Base-by-base conservation (phyloP, 2,113 vertebrate genomes). In the Takifugu flavidus region DNA sequence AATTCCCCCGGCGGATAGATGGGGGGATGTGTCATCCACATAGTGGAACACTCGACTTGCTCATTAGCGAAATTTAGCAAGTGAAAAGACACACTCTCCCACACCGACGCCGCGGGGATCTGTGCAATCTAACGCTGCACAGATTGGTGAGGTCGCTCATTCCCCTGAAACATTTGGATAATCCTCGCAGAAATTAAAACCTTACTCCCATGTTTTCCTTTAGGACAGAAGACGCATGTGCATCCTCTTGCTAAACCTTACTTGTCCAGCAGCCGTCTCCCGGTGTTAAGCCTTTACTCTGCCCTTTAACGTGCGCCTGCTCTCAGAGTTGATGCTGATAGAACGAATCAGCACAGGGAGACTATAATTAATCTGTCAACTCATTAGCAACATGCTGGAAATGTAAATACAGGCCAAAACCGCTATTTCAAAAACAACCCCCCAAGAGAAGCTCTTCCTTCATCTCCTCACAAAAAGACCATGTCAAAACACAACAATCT, bases 41-140 rank as follows among this genome's bases (percentile, higher is more conserved):
- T 25, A 58, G 44, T n/a, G 42, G 65, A 57, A 50, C 55, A 20
- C 15, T 59, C 5, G 10, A 39, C 49, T 20, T 45, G 64, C 67
- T 78, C 72, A 66, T 82, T 78, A 74, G 65, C 42, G 39, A 49
- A 71, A 64, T 51, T 31, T 50, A 57, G 56, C 58, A 67, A 52
- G 63, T 65, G 52, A 50, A 52, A 44, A 25, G 31, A 47, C 27
- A 43, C 12, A 20, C n/a, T 20, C 50, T 67, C 28, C 45, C 13
- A 66, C 64, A 34, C 25, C 53, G n/a, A 59, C 59, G 51, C 52
- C 50, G 29, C 63, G 59, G 56, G 54, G 51, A 54, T 47, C 55
- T 58, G 46, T 54, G 49, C 25, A 25, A 44, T 45, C 44, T 61
- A 43, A 65, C 52, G 71, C 58, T 2, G 14, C 46, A 58, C 3